Base-by-base conservation (phyloP, 2,888 invertebrate genomes). In the Meliscaeva auricollis region DNA sequence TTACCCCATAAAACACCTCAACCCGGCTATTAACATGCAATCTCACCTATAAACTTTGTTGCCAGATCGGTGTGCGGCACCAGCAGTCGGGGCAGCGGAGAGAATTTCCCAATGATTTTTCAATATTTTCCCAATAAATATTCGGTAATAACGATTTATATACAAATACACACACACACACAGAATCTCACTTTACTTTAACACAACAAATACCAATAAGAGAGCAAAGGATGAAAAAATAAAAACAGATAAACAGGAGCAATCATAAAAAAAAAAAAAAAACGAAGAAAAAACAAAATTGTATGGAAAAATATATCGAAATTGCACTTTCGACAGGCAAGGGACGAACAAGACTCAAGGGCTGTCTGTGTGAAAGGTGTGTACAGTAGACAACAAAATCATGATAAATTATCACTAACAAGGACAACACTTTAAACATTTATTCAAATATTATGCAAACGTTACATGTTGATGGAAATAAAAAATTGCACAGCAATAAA, bases 371-470 rank as follows among this genome's bases (percentile, higher is more conserved):
- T 44, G 38, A 0, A 38, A 35, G 35, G 17, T 20, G 11, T 11
- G 17, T 20, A 11, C 6, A 26, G 62, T 62, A 79, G 74, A 80
- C 70, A 84, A 77, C 87, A 87, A 87, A 87, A 87, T 79, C 87
- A 87, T 87, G 75, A 87, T 87, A 87, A 87, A 87, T 87, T 87
- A 84, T 87, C 87, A 87, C 87, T 84, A 87, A 82, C 84, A 87
- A 87, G 87, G 87, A 87, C 87, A 87, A 87, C 87, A 87, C 87
- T 87, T 87, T 82, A 87, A 87, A 87, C 87, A 87, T 87, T 87
- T 87, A 87, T 87, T 87, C 81, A 87, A 87, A 87, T 87, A 84
- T 82, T 87, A 81, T 87, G 87, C 87, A 87, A 81, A 87, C 83
- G 79, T 74, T 79, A 75, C 70, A 75, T 79, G 74, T 79, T 64